Evolutionary conservation across 2,888 invertebrate species (phyloP).

Genomic region (Cinara cedri): DNA sequence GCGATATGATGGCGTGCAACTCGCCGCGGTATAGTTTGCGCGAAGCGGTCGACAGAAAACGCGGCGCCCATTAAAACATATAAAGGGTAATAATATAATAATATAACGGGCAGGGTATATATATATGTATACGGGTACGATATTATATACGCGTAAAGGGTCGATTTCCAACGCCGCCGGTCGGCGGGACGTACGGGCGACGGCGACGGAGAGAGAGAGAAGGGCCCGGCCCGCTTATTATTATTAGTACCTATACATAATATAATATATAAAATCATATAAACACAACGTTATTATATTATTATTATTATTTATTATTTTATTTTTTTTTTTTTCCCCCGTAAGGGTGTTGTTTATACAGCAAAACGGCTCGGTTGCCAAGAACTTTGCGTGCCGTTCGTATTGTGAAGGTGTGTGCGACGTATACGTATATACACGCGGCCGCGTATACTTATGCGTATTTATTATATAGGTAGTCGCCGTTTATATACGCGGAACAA

Average conservation of each 20-base stretch:
- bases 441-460: not conserved
- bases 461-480: not conserved
- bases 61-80: constrained; percentile 15
- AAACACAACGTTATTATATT: constrained; percentile 40
- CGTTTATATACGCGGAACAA: not conserved
- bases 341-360: constrained; percentile 57
- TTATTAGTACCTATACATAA: constrained; percentile 25
- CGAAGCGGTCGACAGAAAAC: too few relatives aligned
- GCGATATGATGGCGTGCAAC: constrained; percentile 23
- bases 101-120: too few relatives aligned
- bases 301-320: too few relatives aligned
- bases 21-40: not conserved
- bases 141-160: constrained; percentile 23
- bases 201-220: not conserved
- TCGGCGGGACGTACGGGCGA: not conserved
- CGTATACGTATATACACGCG: not conserved
- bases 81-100: too few relatives aligned
- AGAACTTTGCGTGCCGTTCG: constrained; percentile 50
- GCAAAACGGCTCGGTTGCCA: constrained; percentile 55
- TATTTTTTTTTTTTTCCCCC: constrained; percentile 44
- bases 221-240: not conserved
- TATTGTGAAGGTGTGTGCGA: too few relatives aligned
- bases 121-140: not conserved
- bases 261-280: constrained; percentile 54
- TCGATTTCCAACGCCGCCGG: not conserved